Evolutionary conservation across 1,140 invertebrate species (phyloP).

Genomic region (Saccostrea cuccullata): DNA sequence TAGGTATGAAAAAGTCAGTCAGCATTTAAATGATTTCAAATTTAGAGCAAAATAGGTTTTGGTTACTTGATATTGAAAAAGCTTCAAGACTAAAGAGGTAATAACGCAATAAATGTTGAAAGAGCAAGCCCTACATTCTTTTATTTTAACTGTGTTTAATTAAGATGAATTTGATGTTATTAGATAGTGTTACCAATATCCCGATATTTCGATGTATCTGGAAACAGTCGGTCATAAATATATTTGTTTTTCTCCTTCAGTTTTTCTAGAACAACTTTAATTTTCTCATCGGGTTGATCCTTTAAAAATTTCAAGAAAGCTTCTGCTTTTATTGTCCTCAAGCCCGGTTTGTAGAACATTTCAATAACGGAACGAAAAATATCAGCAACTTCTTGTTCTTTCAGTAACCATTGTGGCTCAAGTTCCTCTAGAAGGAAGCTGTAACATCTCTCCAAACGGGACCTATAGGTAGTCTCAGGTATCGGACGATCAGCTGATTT

Average conservation of each 20-base stretch:
- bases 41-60: too few species aligned
- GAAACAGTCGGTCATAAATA: not conserved
- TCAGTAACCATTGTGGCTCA: not conserved
- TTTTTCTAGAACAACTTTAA: not conserved
- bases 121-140: too few species aligned
- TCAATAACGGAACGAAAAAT: not conserved
- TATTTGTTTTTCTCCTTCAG: not conserved
- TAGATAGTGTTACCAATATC: too few species aligned
- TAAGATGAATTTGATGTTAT: too few species aligned
- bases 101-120: too few species aligned
- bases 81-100: too few species aligned
- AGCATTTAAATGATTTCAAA: too few species aligned
- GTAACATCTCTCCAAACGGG: constrained; percentile 2
- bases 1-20: too few species aligned
- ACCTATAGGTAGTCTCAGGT: not conserved
- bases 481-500: too few species aligned
- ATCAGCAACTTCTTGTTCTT: not conserved
- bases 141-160: too few species aligned
- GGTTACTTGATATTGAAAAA: too few species aligned
- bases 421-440: too few species aligned
- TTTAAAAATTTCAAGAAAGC: not conserved
- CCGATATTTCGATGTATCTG: not conserved
- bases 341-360: not conserved
- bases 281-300: not conserved
- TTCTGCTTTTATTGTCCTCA: not conserved